Conservation (phyloP, 2,888 invertebrate species). For the Coronaproctus castanopsis region DNA sequence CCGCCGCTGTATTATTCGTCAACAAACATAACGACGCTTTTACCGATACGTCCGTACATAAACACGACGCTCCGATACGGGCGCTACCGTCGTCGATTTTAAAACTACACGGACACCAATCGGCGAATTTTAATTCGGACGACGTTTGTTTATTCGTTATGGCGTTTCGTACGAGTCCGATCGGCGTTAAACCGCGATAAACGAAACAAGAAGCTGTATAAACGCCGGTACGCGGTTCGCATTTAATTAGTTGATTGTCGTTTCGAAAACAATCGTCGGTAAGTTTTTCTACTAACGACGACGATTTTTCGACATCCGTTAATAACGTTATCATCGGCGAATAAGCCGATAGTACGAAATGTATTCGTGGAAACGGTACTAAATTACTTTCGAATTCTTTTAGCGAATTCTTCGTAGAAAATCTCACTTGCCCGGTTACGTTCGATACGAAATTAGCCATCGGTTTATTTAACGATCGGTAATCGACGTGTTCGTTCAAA, state of each 20-base stretch:
- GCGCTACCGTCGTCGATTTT: background rate
- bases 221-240: background rate
- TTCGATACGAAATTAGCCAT: background rate
- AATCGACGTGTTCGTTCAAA: background rate
- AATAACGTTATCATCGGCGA: background rate
- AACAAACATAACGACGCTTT: background rate
- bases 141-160: background rate
- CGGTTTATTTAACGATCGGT: background rate
- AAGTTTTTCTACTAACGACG: background rate
- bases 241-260: background rate
- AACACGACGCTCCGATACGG: background rate
- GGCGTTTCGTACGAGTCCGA: background rate
- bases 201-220: background rate
- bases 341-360: background rate
- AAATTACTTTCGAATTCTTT: background rate
- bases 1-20: background rate
- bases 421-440: background rate
- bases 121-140: background rate
- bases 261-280: background rate
- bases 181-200: background rate
- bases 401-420: too few relatives aligned
- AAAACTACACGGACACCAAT: background rate
- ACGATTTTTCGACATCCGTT: background rate
- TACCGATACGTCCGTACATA: background rate
- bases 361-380: background rate